A percentile compares a stretch with the other conserved stretches of the same genome.
Evolutionary conservation across 2,797 vertebrate genomes (phyloP).

Genomic region (Tenualosa ilisha): DNA sequence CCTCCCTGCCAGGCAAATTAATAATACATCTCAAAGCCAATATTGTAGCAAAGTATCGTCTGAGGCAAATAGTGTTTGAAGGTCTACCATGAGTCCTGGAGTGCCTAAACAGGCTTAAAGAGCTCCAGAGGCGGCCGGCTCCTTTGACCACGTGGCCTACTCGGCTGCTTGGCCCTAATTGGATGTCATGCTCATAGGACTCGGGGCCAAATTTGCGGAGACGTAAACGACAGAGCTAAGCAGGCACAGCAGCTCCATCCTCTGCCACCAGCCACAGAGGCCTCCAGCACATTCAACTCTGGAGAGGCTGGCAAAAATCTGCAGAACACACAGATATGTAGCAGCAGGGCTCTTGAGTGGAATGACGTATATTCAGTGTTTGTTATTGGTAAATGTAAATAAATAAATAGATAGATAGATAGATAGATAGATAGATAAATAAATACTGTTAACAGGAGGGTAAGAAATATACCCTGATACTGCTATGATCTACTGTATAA

Average conservation of each 20-base stretch:
- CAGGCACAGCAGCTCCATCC: conserved; percentile 4
- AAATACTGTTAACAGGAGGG: neutral
- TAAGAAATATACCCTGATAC: neutral
- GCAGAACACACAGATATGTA: neutral
- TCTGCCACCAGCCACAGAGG: neutral
- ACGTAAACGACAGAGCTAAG: neutral
- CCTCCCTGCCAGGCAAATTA: conserved; percentile 22
- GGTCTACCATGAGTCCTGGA: neutral
- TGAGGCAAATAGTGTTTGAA: neutral
- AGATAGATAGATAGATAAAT: too few species aligned
- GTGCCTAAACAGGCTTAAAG: neutral
- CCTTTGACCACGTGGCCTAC: neutral
- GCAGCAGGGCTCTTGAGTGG: neutral
- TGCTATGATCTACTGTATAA: neutral
- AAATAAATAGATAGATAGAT: too few species aligned
- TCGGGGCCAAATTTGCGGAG: conserved; percentile 8
- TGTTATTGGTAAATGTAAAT: too few species aligned
- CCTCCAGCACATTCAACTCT: neutral
- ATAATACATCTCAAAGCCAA: conserved; percentile 25
- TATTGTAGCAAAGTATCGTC: neutral
- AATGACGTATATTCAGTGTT: neutral
- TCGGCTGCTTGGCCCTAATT: conserved; percentile 50
- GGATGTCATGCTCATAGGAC: conserved; percentile 59
- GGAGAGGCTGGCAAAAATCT: neutral
- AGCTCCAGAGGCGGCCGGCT: neutral